Conservation (phyloP, 2,797 vertebrate genomes). For the Gallinago solitaria region DNA sequence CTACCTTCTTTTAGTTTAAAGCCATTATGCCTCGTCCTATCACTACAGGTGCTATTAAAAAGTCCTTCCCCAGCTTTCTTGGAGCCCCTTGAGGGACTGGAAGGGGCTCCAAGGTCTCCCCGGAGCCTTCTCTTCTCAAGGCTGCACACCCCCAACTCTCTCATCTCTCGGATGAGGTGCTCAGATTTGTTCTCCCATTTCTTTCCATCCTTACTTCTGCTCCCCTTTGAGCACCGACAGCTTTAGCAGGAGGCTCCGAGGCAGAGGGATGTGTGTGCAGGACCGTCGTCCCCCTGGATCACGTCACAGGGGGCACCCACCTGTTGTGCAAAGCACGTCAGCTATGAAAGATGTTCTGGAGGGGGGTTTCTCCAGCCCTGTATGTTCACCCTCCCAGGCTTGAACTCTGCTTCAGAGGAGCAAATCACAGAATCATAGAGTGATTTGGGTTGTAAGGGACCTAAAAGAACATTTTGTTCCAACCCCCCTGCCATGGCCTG, state of each 20-base stretch:
- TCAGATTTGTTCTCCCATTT: not conserved
- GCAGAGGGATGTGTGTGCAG: not conserved
- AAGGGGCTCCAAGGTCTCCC: not conserved
- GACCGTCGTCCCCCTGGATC: not conserved
- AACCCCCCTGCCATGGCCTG: too few relatives aligned
- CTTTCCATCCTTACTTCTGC: not conserved
- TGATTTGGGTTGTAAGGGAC: too few relatives aligned
- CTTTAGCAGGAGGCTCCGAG: not conserved
- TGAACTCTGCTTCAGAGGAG: not conserved
- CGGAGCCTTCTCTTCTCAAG: not conserved
- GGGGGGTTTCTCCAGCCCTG: not conserved
- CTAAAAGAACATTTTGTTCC: too few relatives aligned
- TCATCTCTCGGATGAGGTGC: not conserved
- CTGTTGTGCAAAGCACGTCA: not conserved
- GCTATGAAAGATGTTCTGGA: not conserved
- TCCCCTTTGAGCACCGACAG: not conserved
- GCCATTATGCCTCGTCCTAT: not conserved
- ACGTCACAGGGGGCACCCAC: not conserved
- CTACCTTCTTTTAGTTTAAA: not conserved
- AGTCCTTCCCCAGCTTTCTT: too few relatives aligned
- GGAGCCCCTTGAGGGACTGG: too few relatives aligned
- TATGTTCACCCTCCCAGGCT: not conserved
- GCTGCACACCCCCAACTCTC: not conserved
- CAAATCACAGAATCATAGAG: not conserved
- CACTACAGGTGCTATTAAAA: fast-evolving